Evolutionary conservation across 2,888 invertebrate species (phyloP).

Genomic region (Oscheius sp.): DNA sequence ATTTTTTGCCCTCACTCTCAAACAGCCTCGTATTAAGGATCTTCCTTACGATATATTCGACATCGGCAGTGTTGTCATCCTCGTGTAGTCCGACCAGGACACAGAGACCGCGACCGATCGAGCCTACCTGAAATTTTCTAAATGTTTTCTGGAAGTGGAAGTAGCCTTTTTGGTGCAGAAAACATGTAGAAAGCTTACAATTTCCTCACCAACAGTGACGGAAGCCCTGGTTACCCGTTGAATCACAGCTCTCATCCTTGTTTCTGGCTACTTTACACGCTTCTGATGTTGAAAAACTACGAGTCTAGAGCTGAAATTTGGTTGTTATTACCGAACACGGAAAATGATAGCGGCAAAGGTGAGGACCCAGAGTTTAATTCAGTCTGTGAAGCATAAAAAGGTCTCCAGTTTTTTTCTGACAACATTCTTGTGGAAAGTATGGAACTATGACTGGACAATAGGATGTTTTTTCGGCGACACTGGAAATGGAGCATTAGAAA

Average conservation of each 20-base stretch:
- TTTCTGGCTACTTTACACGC: too few species aligned
- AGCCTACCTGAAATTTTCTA: conserved; percentile 77
- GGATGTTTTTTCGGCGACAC: too few species aligned
- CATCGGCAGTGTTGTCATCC: conserved; percentile 83
- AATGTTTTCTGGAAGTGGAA: neutral
- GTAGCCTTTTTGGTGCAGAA: conserved; percentile 78
- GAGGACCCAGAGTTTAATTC: too few species aligned
- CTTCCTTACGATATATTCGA: conserved; percentile 83
- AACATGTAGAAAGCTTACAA: conserved; percentile 51
- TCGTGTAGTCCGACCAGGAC: conserved; percentile 87
- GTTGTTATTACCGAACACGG: too few species aligned
- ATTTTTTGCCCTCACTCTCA: conserved; percentile 82
- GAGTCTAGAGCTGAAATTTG: too few species aligned
- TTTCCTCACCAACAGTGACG: conserved; percentile 64
- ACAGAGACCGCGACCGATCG: conserved; percentile 86
- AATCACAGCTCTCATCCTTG: conserved; percentile 67
- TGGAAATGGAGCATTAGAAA: too few species aligned
- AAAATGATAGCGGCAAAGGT: too few species aligned
- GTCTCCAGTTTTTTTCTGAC: too few species aligned
- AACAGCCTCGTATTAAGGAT: conserved; percentile 86
- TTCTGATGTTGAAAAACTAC: too few species aligned
- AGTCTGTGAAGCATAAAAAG: too few species aligned
- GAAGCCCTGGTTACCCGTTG: conserved; percentile 68
- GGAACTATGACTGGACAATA: too few species aligned
- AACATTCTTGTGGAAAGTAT: too few species aligned